A percentile compares a stretch with the other conserved stretches of the same genome.
phyloP scores from a whole-genome alignment of 1,140 invertebrate species.

The Pogonomyrmex californicus region DNA sequence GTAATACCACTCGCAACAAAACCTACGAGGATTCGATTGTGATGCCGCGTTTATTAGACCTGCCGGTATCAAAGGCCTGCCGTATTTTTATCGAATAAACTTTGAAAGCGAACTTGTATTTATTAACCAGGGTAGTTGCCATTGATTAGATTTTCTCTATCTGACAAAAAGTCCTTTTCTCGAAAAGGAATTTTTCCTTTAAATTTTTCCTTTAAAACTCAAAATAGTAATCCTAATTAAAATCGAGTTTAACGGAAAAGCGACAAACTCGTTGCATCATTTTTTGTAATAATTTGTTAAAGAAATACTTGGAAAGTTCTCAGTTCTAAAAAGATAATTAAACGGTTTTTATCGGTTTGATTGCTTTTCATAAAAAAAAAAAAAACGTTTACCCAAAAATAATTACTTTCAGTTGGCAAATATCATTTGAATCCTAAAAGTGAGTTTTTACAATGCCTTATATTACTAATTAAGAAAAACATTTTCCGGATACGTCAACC shows the following conservation, averaged over 20 bases:
- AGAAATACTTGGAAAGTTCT: not conserved
- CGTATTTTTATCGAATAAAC: not conserved
- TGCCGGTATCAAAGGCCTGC: not conserved
- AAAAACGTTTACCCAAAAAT: not conserved
- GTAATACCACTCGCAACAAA: conserved; percentile 16
- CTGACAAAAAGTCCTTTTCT: not conserved
- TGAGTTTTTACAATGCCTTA: not conserved
- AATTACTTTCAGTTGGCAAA: not conserved
- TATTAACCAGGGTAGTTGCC: not conserved
- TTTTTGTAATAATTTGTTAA: not conserved
- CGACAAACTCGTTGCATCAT: not conserved
- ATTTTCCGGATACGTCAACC: conserved; percentile 6
- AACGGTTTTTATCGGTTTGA: not conserved
- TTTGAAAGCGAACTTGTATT: not conserved
- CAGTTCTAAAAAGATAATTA: not conserved
- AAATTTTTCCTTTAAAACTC: not conserved
- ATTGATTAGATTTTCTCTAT: not conserved
- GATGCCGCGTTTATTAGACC: not conserved
- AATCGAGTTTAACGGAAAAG: not conserved
- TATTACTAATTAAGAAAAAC: conserved; percentile 27
- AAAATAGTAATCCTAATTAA: conserved; percentile 3
- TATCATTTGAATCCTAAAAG: not conserved
- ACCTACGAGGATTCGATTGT: conserved; percentile 8
- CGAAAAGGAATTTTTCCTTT: not conserved
- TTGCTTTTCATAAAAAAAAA: not conserved